A percentile compares a stretch with the other conserved stretches of the same genome.
These are phyloP conservation scores for Caenorhabditis angaria DNA, from an alignment of 2,888 invertebrate genomes.

Conservation along the genomic window DNA sequence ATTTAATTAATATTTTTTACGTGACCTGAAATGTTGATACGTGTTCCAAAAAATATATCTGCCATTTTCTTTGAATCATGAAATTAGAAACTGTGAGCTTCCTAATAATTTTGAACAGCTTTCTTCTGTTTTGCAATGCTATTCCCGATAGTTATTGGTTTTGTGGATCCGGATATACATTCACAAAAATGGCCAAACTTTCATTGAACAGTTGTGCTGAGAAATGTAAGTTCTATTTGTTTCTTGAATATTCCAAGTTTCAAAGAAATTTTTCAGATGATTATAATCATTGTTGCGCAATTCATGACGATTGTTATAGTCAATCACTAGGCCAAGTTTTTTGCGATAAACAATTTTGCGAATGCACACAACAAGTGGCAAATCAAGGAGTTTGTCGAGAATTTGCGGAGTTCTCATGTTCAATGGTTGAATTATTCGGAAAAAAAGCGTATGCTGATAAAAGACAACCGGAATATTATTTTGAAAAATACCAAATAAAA, in stretches of 20 bases:
- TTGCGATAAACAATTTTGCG: constrained; percentile 52
- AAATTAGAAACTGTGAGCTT: too few species aligned
- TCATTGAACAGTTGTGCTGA: neutral
- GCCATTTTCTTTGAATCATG: too few species aligned
- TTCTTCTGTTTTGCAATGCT: neutral
- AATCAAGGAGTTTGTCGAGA: neutral
- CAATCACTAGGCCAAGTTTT: constrained; percentile 41
- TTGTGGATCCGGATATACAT: neutral
- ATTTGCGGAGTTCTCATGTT: neutral
- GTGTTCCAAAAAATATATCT: too few species aligned
- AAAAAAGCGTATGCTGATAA: neutral
- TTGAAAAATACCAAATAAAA: neutral
- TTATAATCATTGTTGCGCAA: constrained; percentile 57
- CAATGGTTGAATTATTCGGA: neutral
- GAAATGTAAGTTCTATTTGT: neutral
- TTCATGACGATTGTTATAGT: constrained; percentile 59
- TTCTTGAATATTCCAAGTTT: neutral
- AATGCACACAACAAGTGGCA: constrained; percentile 21
- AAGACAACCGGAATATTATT: neutral
- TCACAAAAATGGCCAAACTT: neutral
- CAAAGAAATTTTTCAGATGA: constrained; percentile 38
- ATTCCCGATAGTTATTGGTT: neutral
- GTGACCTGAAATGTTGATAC: too few species aligned
- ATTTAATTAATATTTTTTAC: too few species aligned
- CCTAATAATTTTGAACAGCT: too few species aligned